Percentiles rank a stretch among this genome's conserved stretches.
phyloP scores from a whole-genome alignment of 2,113 vertebrate genomes.

The Lepus timidus region DNA sequence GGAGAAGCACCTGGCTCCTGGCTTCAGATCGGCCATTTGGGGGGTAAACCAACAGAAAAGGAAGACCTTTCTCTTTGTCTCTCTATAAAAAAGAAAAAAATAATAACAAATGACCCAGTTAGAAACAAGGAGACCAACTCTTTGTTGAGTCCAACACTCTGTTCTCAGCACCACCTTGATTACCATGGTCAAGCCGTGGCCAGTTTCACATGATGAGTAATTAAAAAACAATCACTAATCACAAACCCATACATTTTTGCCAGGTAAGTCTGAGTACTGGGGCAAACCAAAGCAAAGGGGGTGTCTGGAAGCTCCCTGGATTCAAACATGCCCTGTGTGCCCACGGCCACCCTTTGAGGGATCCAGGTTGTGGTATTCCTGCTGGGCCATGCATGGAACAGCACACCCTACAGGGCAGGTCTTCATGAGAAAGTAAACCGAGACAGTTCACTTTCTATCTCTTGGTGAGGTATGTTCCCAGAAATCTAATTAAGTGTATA shows the following conservation, averaged over 20 bases:
- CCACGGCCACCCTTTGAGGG: neutral
- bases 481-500: conserved; percentile 24
- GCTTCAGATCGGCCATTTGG: too few species aligned
- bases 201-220: neutral
- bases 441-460: neutral
- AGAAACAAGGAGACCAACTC: neutral
- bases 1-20: too few species aligned
- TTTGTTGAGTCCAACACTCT: neutral
- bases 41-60: too few species aligned
- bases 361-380: neutral
- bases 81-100: too few species aligned
- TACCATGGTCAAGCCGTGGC: neutral
- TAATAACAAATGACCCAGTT: neutral
- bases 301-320: neutral
- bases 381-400: neutral
- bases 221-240: neutral
- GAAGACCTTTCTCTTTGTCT: neutral
- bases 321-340: neutral
- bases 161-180: neutral
- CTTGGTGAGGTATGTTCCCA: neutral
- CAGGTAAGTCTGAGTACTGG: neutral
- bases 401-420: neutral
- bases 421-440: neutral
- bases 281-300: neutral
- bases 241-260: neutral